Percentiles rank a stretch among this genome's conserved stretches.
These are phyloP conservation scores for Heliothis peltigera DNA, from an alignment of 2,888 invertebrate genomes.

Conservation along the genomic window DNA sequence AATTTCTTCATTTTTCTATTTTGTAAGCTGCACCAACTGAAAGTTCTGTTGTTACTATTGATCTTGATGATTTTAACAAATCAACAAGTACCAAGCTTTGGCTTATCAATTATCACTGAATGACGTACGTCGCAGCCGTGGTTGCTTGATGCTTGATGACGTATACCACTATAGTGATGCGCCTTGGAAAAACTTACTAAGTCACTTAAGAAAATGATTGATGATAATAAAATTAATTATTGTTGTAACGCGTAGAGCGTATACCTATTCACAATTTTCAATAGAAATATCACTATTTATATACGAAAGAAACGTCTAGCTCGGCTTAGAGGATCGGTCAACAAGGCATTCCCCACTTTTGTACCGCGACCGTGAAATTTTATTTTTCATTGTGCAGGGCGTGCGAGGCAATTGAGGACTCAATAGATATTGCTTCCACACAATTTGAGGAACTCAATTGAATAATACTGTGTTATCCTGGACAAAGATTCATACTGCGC, in stretches of 20 bases:
- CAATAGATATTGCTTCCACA: constrained; percentile 1
- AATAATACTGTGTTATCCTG: neutral
- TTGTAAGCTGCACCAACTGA: constrained; percentile 12
- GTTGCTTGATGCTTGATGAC: constrained; percentile 59
- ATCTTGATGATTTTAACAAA: constrained; percentile 61
- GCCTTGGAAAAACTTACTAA: constrained; percentile 30
- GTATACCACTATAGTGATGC: constrained; percentile 51
- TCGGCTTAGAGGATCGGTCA: too few species aligned
- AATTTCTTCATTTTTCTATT: constrained; percentile 65
- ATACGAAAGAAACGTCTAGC: too few species aligned
- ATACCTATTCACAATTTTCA: too few species aligned
- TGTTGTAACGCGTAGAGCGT: too few species aligned
- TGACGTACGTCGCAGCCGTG: constrained; percentile 51
- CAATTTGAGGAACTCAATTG: neutral
- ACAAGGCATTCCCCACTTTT: too few species aligned
- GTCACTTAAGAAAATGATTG: neutral
- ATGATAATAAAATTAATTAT: too few species aligned
- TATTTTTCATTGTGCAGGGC: too few species aligned
- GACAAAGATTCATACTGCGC: too few species aligned
- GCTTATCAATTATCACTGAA: constrained; percentile 62
- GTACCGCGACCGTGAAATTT: too few species aligned
- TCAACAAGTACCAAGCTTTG: constrained; percentile 66
- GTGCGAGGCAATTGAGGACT: neutral
- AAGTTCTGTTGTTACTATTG: constrained; percentile 55
- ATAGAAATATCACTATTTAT: too few species aligned